phyloP scores from a whole-genome alignment of 2,113 vertebrate genomes.

The Caranx melampygus region DNA sequence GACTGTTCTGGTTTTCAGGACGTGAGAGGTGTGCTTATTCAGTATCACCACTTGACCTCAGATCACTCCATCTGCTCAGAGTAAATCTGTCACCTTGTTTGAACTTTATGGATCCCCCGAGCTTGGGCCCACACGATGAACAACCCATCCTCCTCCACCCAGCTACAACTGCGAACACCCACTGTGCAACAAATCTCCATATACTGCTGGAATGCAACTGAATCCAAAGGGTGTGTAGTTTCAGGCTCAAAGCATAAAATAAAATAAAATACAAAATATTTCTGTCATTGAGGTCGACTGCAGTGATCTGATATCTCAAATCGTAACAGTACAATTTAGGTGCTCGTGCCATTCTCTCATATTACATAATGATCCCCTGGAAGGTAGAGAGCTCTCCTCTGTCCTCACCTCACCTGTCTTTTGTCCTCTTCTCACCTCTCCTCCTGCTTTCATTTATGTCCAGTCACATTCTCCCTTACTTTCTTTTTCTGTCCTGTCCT shows the following conservation, averaged over 20 bases:
- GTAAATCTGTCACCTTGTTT: conserved; percentile 59
- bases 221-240: conserved; percentile 2
- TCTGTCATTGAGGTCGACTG: background rate
- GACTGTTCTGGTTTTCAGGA: conserved; percentile 51
- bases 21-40: conserved; percentile 44
- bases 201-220: background rate
- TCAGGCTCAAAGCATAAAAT: background rate
- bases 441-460: conserved; percentile 10
- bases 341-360: conserved; percentile 30
- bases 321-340: conserved; percentile 23
- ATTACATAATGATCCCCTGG: conserved; percentile 48
- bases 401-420: conserved; percentile 22
- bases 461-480: conserved; percentile 30
- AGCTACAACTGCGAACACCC: conserved; percentile 14
- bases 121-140: background rate
- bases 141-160: conserved; percentile 4
- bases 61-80: conserved; percentile 45
- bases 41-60: conserved; percentile 54
- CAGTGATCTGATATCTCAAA: conserved; percentile 20
- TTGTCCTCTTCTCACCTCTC: conserved; percentile 42
- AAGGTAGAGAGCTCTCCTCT: background rate
- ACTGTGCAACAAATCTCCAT: conserved; percentile 27
- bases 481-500: conserved; percentile 34
- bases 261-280: too few species aligned
- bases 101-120: conserved; percentile 55